Percentiles rank a stretch among this genome's conserved stretches.
These are phyloP conservation scores for Apis dorsata DNA, from an alignment of 1,140 invertebrate genomes.

Conservation along the genomic window DNA sequence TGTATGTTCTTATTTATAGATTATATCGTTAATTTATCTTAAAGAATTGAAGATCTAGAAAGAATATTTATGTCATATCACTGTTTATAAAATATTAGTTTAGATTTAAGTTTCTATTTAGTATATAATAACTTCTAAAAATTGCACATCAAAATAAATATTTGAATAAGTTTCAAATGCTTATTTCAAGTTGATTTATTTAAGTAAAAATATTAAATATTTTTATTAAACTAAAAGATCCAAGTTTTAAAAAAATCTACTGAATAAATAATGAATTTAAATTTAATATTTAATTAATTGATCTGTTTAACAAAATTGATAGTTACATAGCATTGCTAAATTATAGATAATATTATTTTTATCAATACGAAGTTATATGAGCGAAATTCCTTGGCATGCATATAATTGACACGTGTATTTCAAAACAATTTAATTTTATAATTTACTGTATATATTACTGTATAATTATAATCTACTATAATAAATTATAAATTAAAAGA, in stretches of 20 bases:
- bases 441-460: not conserved
- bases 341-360: constrained; percentile 44
- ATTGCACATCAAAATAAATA: too few species aligned
- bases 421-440: constrained; percentile 15
- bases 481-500: not conserved
- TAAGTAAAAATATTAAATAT: not conserved
- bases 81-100: not conserved
- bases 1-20: not conserved
- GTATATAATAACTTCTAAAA: not conserved
- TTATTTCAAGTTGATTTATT: too few species aligned
- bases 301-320: not conserved
- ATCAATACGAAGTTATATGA: constrained; percentile 9
- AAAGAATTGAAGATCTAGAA: not conserved
- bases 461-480: not conserved
- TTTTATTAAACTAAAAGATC: not conserved
- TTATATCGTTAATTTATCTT: not conserved
- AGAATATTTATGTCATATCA: not conserved
- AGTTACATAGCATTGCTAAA: too few species aligned
- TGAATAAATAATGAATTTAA: not conserved
- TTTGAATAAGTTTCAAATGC: not conserved
- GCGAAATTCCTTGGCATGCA: constrained; percentile 21
- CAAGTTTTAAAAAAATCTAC: too few species aligned
- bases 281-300: not conserved
- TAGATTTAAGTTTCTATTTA: not conserved
- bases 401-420: not conserved